Conservation (phyloP, 2,888 invertebrate species). For the Mycalesis mineus region DNA sequence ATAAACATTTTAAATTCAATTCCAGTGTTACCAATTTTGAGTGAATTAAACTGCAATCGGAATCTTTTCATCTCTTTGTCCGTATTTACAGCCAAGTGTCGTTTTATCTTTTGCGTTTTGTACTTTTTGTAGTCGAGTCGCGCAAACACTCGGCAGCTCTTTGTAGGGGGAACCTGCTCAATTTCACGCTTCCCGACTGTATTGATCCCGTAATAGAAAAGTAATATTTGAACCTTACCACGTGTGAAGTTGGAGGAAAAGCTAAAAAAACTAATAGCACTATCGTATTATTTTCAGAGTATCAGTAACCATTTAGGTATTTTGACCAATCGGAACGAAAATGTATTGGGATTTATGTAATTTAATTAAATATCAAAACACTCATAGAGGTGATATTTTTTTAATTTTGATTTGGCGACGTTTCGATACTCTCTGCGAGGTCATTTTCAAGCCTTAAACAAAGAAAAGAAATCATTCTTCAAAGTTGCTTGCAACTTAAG, state of each 20-base stretch:
- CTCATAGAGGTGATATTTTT: too few relatives aligned
- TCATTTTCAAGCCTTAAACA: too few relatives aligned
- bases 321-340: too few relatives aligned
- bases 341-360: too few relatives aligned
- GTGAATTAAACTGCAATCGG: neutral
- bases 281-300: neutral
- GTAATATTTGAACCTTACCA: neutral
- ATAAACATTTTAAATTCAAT: neutral
- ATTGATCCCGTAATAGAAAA: neutral
- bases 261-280: neutral
- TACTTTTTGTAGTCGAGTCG: neutral
- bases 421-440: too few relatives aligned
- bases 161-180: neutral
- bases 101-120: neutral
- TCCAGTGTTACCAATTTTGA: too few relatives aligned
- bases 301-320: too few relatives aligned
- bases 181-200: constrained; percentile 1
- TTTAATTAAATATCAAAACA: too few relatives aligned
- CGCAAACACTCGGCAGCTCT: constrained; percentile 1
- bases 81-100: constrained; percentile 2
- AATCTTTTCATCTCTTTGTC: neutral
- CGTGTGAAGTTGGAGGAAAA: neutral
- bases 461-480: too few relatives aligned
- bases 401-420: too few relatives aligned
- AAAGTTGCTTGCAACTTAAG: too few relatives aligned